Conservation (phyloP, 2,888 invertebrate species). For the Trachelus troglodyta region DNA sequence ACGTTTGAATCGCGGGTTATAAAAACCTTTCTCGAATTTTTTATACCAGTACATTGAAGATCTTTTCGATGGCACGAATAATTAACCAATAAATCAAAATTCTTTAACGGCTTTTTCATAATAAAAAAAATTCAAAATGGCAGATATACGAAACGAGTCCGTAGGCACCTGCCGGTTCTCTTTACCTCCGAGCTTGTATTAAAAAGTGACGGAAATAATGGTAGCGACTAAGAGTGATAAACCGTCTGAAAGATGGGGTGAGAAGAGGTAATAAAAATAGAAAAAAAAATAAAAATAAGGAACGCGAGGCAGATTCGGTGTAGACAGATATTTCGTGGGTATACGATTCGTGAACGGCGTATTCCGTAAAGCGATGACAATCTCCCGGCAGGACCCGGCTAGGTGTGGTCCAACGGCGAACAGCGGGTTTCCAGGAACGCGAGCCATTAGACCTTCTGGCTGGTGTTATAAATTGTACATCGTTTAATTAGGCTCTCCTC, state of each 20-base stretch:
- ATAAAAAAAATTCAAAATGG: background rate
- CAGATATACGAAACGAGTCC: background rate
- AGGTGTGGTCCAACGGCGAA: constrained; percentile 64
- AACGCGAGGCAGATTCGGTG: background rate
- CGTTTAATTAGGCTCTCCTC: constrained; percentile 65
- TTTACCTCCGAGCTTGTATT: constrained; percentile 14
- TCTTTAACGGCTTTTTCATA: background rate
- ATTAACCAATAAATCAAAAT: background rate
- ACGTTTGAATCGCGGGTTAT: background rate
- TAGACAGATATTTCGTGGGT: constrained; percentile 9
- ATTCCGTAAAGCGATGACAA: constrained; percentile 54
- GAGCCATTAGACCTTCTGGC: constrained; percentile 64
- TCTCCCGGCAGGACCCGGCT: constrained; percentile 55
- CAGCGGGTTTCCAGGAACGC: constrained; percentile 64
- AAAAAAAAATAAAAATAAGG: constrained; percentile 9
- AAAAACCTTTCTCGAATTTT: background rate
- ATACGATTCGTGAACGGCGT: constrained; percentile 31
- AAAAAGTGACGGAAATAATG: constrained; percentile 23
- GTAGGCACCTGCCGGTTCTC: background rate
- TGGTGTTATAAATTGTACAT: constrained; percentile 67
- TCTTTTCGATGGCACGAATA: background rate
- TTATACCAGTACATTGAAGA: background rate
- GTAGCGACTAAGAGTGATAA: constrained; percentile 20
- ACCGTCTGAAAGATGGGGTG: background rate
- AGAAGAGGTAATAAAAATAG: background rate